Evolutionary conservation across 1,140 invertebrate species (phyloP), one percentile per base, ranked within the genome.

Genomic region (Zaprionus ornatus): DNA sequence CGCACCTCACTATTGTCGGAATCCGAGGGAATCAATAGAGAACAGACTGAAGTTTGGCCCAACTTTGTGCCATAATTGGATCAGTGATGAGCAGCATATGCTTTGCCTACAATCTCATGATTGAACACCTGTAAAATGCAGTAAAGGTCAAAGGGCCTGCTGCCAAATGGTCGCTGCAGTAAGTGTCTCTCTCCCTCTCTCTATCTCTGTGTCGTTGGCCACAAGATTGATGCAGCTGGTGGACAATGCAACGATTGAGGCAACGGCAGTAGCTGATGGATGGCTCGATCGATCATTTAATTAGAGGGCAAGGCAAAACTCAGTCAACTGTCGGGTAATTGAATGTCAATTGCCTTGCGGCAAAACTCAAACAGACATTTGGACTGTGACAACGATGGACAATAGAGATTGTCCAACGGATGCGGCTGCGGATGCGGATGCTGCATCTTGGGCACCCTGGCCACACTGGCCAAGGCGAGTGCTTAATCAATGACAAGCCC

Each of bases 231-330:
- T 75, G 73, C 73, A 37, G 57, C 42, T 35, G 29, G 9, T 19
- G 27, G 32, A 48, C 32, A 10, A 37, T 59, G 27, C 21, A 25
- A 7, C 25, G 35, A 70, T 42, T 63, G 59, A 29, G 12, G 23
- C 25, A 71, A 59, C 63, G 54, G 15, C 13, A 9, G 10, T 23
- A 21, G 45, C 59, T 72, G 68, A 61, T 61, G 50, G 74, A 71
- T 71, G 35, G 69, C 48, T 60, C 29, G 29, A 72, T 72, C 68
- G 74, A 45, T 66, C 68, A 72, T 65, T 76, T 65, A 66, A 76
- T 76, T 60, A 71, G 54, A 35, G 61, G 25, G 61, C 60, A 52
- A 40, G 12, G 32, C 42, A 27, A 75, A 64, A 71, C 52, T 60
- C 42, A 73, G 35, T 6, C 45, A 13, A 60, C 32, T 48, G 21